A percentile compares a stretch with the other conserved stretches of the same genome.
Conservation (phyloP, 2,113 vertebrate genomes). For the Stictonetta naevosa region DNA sequence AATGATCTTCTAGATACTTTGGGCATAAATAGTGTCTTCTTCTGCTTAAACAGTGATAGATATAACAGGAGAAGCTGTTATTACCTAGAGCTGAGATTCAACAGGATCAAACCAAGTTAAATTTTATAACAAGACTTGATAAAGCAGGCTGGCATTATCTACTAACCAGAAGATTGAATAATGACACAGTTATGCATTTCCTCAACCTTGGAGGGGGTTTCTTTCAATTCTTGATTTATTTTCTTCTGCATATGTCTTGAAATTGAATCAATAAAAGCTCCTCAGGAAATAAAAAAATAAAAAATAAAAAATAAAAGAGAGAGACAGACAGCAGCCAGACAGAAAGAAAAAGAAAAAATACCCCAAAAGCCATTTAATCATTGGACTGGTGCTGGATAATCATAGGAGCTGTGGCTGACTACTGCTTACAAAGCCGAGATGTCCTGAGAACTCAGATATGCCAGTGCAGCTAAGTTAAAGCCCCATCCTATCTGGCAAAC, state of each 20-base stretch:
- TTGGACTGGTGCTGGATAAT: neutral
- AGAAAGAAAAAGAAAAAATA: neutral
- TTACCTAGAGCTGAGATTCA: neutral
- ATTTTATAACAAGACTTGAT: neutral
- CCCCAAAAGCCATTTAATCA: neutral
- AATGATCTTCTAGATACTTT: neutral
- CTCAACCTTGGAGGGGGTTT: neutral
- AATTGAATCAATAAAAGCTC: neutral
- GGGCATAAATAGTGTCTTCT: neutral
- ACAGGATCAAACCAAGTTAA: neutral
- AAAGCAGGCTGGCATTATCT: neutral
- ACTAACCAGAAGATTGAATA: neutral
- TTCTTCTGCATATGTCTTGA: neutral
- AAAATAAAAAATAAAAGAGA: no score
- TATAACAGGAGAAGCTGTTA: neutral
- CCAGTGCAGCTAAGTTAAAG: constrained; percentile 27
- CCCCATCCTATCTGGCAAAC: constrained; percentile 31
- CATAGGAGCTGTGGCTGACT: constrained; percentile 16
- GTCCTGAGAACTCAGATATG: neutral
- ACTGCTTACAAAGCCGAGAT: constrained; percentile 24
- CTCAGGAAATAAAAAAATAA: fast-evolving
- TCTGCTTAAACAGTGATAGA: neutral
- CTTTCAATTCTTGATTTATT: neutral
- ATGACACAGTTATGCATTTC: neutral
- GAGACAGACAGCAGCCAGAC: no score